Base-by-base conservation (phyloP, 2,113 vertebrate species). In the Myanophis thanlyinensis region DNA sequence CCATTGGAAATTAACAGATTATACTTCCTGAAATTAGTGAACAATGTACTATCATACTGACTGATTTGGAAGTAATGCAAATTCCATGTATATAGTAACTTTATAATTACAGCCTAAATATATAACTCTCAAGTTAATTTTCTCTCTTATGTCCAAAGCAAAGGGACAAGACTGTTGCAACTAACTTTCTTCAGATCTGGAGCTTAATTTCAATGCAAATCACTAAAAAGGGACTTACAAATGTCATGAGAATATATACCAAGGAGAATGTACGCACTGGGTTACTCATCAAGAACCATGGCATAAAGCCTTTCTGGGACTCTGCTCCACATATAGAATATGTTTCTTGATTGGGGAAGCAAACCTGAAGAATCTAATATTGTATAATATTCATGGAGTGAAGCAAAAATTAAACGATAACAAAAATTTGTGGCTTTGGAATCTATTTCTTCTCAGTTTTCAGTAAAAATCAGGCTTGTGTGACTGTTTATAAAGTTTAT, bases 351-450 rank as follows among this genome's bases (percentile, higher is more conserved):
- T 93, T 93, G 94, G 93, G 88, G 52, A 25, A 62, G 62, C 93
- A 95, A 95, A 48, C 27, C 89, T 87, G 92, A 92, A 88, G 93
- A 95, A 91, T 95, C 51, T 89, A 35, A 89, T 35, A 40, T 89
- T 86, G 73, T 92, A 59, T 92, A 92, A 94, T 88, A 95, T 86
- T 88, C 89, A 94, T 86, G 56, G 90, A 96, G 96, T 96, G 85
- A 96, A 96, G 91, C 89, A 93, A 7, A 95, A 93, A 59, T 90
- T 94, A 56, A 91, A 85, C 13, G 85, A 89, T 89, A 92, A 92
- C 73, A 62, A 89, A 62, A 92, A 93, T 95, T 94, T 89, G 92
- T 95, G 92, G 93, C 67, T 91, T 95, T 93, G 94, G 89, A 96
- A 94, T 93, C 95, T 87, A 53, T 18, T 94, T 94, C 85, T 67